Evolutionary conservation across 1,140 invertebrate species (phyloP).

Genomic region (Halyomorpha halys): DNA sequence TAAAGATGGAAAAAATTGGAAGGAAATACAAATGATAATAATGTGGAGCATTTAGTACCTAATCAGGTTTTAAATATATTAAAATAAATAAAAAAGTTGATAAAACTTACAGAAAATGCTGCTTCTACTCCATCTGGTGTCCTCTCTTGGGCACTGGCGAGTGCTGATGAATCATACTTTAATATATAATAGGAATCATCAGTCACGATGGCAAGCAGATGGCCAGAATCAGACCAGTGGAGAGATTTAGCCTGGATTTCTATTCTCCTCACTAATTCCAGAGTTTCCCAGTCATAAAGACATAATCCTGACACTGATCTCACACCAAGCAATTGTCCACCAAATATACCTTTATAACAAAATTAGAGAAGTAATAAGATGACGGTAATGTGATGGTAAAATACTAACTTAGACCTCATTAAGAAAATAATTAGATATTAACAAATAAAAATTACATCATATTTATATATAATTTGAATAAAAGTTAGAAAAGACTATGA

Average conservation of each 20-base stretch:
- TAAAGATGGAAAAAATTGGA: too few relatives aligned
- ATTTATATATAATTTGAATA: too few relatives aligned
- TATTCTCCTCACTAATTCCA: conserved; percentile 85
- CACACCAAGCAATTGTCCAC: conserved; percentile 88
- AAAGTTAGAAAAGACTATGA: too few relatives aligned
- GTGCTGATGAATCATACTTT: conserved; percentile 69
- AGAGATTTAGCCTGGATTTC: conserved; percentile 88
- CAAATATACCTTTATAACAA: conserved; percentile 71
- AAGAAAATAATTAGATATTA: too few relatives aligned
- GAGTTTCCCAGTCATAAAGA: conserved; percentile 96
- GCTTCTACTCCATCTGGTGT: conserved; percentile 94
- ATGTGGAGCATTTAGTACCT: too few relatives aligned
- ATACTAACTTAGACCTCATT: too few relatives aligned
- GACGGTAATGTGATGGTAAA: too few relatives aligned
- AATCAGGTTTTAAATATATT: too few relatives aligned
- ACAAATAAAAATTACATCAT: too few relatives aligned
- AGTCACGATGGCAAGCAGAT: conserved; percentile 85
- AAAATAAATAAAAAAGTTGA: too few relatives aligned
- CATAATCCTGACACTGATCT: conserved; percentile 84
- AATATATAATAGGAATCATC: conserved; percentile 96
- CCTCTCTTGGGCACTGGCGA: conserved; percentile 51
- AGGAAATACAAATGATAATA: too few relatives aligned
- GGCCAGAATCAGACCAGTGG: conserved; percentile 95
- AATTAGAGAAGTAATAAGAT: not conserved
- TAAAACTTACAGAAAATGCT: conserved; percentile 75